Percentiles rank a stretch among this genome's conserved stretches.
phyloP scores from a whole-genome alignment of 2,888 invertebrate genomes.

The Apocheima hispidaria region DNA sequence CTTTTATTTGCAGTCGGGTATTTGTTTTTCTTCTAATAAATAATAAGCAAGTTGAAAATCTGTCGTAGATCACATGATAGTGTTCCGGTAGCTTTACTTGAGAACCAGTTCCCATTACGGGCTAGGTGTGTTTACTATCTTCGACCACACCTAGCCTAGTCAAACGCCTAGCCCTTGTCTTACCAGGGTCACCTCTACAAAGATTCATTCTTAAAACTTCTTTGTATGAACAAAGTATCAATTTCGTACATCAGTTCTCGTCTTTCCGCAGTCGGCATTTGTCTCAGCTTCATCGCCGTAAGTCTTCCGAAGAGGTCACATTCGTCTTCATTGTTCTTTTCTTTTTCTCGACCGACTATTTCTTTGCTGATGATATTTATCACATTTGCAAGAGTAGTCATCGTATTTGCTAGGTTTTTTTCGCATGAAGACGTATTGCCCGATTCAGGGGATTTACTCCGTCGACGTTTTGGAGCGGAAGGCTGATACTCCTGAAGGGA shows the following conservation, averaged over 20 bases:
- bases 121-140: no score
- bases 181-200: background rate
- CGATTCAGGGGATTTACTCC: background rate
- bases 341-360: background rate
- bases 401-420: slow-evolving; percentile 9
- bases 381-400: slow-evolving; percentile 6
- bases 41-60: no score
- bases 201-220: slow-evolving; percentile 12
- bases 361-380: slow-evolving; percentile 7
- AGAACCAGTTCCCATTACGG: no score
- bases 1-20: no score
- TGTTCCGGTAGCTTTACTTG: no score
- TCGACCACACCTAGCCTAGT: no score
- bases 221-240: slow-evolving; percentile 19
- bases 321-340: slow-evolving; percentile 12
- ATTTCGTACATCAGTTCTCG: slow-evolving; percentile 22
- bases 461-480: slow-evolving; percentile 10
- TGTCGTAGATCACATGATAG: no score
- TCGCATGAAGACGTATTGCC: background rate
- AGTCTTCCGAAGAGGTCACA: slow-evolving; percentile 20
- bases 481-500: background rate
- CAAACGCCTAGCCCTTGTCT: no score
- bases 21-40: no score
- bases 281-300: slow-evolving; percentile 13
- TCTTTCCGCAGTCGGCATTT: background rate